Evolutionary conservation across 2,888 invertebrate species (phyloP).

Genomic region (Polydrusus tereticollis): DNA sequence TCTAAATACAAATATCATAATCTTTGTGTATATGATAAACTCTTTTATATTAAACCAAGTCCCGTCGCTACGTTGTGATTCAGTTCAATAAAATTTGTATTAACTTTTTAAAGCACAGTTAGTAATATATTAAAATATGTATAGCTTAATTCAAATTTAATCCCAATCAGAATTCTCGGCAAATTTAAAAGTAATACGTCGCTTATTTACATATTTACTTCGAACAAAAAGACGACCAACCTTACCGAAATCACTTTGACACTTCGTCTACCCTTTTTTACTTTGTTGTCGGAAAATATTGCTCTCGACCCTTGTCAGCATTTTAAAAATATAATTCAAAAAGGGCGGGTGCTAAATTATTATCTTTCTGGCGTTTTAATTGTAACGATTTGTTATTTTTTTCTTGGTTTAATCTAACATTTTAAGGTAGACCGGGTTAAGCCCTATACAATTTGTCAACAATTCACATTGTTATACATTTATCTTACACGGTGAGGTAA

Average conservation of each 20-base stretch:
- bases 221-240: neutral
- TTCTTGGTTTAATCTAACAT: neutral
- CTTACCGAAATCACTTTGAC: neutral
- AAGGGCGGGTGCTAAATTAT: constrained; percentile 2
- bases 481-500: no score
- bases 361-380: constrained; percentile 4
- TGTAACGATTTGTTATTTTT: neutral
- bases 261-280: constrained; percentile 6
- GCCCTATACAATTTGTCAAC: no score
- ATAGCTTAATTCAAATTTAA: neutral
- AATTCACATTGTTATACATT: no score
- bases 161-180: neutral
- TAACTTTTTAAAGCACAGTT: no score
- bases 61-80: no score
- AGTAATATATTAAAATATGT: no score
- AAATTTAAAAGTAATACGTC: neutral
- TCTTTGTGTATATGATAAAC: no score
- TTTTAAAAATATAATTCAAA: neutral
- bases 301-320: constrained; percentile 8
- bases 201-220: neutral
- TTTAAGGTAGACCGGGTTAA: neutral
- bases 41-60: no score
- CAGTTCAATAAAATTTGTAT: no score
- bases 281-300: neutral
- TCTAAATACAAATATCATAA: no score